phyloP scores from a whole-genome alignment of 2,113 vertebrate species.

The Perca flavescens region DNA sequence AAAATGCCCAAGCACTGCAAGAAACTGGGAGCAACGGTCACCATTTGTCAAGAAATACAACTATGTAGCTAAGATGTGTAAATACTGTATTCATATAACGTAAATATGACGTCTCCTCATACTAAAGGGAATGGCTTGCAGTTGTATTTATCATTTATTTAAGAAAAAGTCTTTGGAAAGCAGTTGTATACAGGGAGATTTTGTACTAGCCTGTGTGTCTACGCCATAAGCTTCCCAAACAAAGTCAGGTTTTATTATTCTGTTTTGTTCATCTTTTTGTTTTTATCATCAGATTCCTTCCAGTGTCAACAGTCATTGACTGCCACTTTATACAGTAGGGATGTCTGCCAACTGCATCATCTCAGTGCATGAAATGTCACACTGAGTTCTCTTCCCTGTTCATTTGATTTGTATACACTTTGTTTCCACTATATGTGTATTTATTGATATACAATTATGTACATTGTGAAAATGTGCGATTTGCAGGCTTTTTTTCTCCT shows the following conservation, averaged over 20 bases:
- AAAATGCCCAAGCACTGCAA: conserved; percentile 66
- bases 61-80: conserved; percentile 69
- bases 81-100: conserved; percentile 59
- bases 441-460: conserved; percentile 75
- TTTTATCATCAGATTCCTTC: conserved; percentile 64
- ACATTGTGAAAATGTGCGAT: conserved; percentile 61
- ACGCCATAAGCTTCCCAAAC: conserved; percentile 77
- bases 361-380: conserved; percentile 43
- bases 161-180: conserved; percentile 48
- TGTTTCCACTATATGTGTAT: conserved; percentile 69
- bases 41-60: conserved; percentile 29
- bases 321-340: conserved; percentile 14
- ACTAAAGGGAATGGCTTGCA: conserved; percentile 74
- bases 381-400: conserved; percentile 58
- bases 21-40: conserved; percentile 43
- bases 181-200: conserved; percentile 62
- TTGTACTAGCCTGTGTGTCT: conserved; percentile 53
- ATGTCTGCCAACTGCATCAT: conserved; percentile 36
- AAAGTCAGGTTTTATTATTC: conserved; percentile 65
- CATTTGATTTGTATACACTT: conserved; percentile 62
- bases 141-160: conserved; percentile 62
- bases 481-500: conserved; percentile 23
- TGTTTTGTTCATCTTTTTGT: conserved; percentile 65
- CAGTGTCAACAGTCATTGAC: conserved; percentile 45
- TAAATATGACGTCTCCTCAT: conserved; percentile 31